Conservation (phyloP, 2,113 vertebrate species). For the Proteles cristata region DNA sequence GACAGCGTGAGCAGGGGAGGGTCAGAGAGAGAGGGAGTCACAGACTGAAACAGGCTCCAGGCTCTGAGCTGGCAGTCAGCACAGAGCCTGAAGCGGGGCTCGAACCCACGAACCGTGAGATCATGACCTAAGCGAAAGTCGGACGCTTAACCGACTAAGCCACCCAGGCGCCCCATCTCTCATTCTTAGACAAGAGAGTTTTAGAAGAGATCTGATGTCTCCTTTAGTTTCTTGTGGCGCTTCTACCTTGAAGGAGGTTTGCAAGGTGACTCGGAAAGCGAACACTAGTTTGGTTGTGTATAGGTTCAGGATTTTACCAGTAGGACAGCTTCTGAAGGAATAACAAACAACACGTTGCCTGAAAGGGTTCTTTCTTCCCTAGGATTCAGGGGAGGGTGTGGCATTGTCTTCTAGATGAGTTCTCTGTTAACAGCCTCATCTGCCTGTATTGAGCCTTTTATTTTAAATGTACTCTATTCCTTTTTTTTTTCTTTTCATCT, state of each 20-base stretch:
- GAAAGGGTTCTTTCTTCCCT: constrained; percentile 58
- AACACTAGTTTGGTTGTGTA: constrained; percentile 57
- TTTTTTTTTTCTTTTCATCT: neutral
- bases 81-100: no score
- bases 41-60: no score
- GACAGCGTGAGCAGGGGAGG: no score
- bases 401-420: neutral
- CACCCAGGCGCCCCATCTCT: no score
- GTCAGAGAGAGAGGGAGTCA: no score
- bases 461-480: constrained; percentile 39
- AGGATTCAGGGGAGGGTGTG: neutral
- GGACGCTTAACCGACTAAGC: no score
- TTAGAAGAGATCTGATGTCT: constrained; percentile 47
- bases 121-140: no score
- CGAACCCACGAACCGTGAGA: no score
- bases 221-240: constrained; percentile 58
- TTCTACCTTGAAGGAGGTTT: constrained; percentile 48
- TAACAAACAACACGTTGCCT: neutral
- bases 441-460: neutral
- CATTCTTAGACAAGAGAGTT: constrained; percentile 39
- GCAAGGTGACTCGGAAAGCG: neutral
- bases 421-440: neutral
- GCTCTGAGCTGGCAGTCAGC: no score
- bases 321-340: neutral
- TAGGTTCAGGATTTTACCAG: constrained; percentile 32